These are phyloP conservation scores for Aphodius sticticus DNA, from an alignment of 2,888 invertebrate genomes.

Conservation along the genomic window DNA sequence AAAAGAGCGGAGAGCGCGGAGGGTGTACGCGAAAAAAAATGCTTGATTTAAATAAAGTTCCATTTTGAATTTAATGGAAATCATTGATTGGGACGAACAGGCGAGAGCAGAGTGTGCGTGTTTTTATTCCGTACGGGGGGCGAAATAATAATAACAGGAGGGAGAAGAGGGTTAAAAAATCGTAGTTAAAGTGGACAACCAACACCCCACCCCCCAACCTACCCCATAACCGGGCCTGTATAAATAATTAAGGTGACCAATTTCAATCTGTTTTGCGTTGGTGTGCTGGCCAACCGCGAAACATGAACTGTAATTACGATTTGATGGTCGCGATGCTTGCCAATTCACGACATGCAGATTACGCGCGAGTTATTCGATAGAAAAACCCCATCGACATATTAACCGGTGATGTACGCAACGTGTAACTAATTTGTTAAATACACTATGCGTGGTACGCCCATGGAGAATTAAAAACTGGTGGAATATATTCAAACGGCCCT, in stretches of 20 bases:
- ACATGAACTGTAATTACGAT: constrained; percentile 40
- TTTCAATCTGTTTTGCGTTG: constrained; percentile 42
- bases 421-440: not conserved
- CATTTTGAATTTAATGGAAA: constrained; percentile 32
- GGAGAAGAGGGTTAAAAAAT: constrained; percentile 19
- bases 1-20: constrained; percentile 21
- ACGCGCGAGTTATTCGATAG: not conserved
- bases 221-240: constrained; percentile 28
- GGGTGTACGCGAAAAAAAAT: constrained; percentile 20
- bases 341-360: not conserved
- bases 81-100: constrained; percentile 30
- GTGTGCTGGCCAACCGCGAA: constrained; percentile 36
- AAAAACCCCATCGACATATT: not conserved
- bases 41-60: constrained; percentile 30
- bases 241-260: constrained; percentile 45
- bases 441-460: no score
- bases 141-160: constrained; percentile 7
- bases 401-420: not conserved
- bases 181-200: not conserved
- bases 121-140: constrained; percentile 28
- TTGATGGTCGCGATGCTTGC: constrained; percentile 35
- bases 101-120: constrained; percentile 22
- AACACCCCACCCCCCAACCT: not conserved
- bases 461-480: no score
- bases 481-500: no score